Conservation (phyloP, 2,888 invertebrate species). For the Pandemis cinnamomeana region DNA sequence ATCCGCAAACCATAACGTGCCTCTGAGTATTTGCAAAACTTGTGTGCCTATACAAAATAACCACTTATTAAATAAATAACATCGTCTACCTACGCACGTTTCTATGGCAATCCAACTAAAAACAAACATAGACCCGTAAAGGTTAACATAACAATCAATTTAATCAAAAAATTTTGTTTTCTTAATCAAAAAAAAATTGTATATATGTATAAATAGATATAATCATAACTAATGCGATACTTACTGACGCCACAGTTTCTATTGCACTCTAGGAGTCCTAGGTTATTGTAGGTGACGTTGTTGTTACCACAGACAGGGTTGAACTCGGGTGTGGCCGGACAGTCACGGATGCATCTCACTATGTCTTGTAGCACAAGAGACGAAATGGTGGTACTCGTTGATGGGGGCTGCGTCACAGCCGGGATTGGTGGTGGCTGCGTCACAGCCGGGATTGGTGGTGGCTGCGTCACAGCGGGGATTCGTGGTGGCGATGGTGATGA, state of each 20-base stretch:
- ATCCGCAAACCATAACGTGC: background rate
- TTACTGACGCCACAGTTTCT: constrained; percentile 71
- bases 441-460: background rate
- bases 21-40: background rate
- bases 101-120: background rate
- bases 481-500: constrained; percentile 6
- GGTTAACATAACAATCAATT: background rate
- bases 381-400: background rate
- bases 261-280: constrained; percentile 65
- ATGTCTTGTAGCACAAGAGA: constrained; percentile 6
- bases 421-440: constrained; percentile 6
- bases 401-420: background rate
- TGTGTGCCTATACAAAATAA: background rate
- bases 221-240: constrained; percentile 44
- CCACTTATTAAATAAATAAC: background rate
- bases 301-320: constrained; percentile 77
- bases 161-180: background rate
- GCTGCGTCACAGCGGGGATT: background rate
- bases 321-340: constrained; percentile 67
- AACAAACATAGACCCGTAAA: background rate
- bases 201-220: no score
- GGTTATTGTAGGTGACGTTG: constrained; percentile 66
- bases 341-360: constrained; percentile 54
- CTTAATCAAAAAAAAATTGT: background rate
- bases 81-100: background rate